Base-by-base conservation (phyloP, 92 coral and sea anemone species). In the Zoanthus sansibaricus region DNA sequence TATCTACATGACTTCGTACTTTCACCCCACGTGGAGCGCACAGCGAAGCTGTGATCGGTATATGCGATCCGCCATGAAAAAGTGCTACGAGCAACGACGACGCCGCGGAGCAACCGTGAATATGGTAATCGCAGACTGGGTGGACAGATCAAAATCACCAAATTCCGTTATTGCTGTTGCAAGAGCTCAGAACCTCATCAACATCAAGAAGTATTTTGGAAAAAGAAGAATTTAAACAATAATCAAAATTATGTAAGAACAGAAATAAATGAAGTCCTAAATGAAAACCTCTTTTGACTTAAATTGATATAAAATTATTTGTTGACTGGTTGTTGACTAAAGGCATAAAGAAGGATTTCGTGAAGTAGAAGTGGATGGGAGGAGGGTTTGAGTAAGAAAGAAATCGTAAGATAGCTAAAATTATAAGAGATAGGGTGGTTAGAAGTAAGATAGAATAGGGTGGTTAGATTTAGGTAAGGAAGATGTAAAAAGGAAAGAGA, bases 41-140 rank as follows among this genome's bases (percentile, higher is more conserved):
- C 84, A 79, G 44, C 30, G 11, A 61, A 16, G 20, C 10, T 79
- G 84, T 45, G 59, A 79, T 18, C 56, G 42, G 7, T 79, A 61
- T 58, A 79, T 79, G 58, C 82, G 76, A 49, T 79, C 83, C 0
- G 77, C 82, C 2, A 58, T 75, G 54, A 72, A 89, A 47, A 80
- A 87, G 71, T 91, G 86, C 67, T 71, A 82, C 14, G 49, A 33
- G 2, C 85, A 90, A 6, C 45, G 87, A 44, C 16, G 20, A 4
- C 66, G 54, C 15, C 30, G 25, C 21, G 71, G 83, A 15, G 74
- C 45, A 13, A 92, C 94, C 4, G 94, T 87, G 5, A 92, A 92
- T 66, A 90, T 92, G 51, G 70, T 92, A 18, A 61, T 86, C 33
- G 88, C 91, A 47, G 94, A 92, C 68, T 92, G 91, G 90, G 76